phyloP scores from a whole-genome alignment of 2,888 invertebrate species.

The Xiphydria camelus region DNA sequence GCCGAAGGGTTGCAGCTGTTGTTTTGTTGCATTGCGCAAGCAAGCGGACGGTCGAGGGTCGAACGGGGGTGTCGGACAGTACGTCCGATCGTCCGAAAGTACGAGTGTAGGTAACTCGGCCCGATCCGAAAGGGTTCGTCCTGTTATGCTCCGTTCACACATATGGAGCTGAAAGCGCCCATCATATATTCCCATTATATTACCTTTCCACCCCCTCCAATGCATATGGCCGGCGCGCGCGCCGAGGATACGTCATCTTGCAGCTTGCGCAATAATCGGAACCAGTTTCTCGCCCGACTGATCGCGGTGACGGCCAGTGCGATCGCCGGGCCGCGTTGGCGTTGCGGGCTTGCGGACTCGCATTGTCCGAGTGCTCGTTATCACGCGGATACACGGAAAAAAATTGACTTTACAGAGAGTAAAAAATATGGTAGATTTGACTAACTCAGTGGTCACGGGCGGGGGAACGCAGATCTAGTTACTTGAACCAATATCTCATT shows the following conservation, averaged over 20 bases:
- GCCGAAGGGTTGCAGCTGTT: constrained; percentile 49
- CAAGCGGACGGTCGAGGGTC: constrained; percentile 33
- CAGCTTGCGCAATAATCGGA: constrained; percentile 46
- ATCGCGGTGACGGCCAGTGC: no score
- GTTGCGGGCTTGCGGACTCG: no score
- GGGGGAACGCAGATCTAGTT: no score
- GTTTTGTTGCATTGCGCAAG: constrained; percentile 54
- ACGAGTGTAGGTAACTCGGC: constrained; percentile 17
- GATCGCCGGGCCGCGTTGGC: no score
- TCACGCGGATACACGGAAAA: no score
- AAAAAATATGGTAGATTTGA: no score
- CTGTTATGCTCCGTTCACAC: constrained; percentile 43
- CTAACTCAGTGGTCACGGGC: no score
- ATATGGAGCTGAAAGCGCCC: constrained; percentile 42
- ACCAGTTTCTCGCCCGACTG: constrained; percentile 19
- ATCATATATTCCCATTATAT: constrained; percentile 41
- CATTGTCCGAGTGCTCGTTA: no score
- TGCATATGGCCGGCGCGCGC: constrained; percentile 40
- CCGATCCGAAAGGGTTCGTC: constrained; percentile 39
- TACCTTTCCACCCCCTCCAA: constrained; percentile 48
- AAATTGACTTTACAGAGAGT: no score
- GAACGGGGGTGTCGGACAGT: constrained; percentile 42
- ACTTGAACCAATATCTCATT: no score
- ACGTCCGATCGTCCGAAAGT: constrained; percentile 35
- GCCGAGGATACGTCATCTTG: constrained; percentile 40